Base-by-base conservation (phyloP, 2,888 invertebrate species). In the Troglohyphantes excavatus region DNA sequence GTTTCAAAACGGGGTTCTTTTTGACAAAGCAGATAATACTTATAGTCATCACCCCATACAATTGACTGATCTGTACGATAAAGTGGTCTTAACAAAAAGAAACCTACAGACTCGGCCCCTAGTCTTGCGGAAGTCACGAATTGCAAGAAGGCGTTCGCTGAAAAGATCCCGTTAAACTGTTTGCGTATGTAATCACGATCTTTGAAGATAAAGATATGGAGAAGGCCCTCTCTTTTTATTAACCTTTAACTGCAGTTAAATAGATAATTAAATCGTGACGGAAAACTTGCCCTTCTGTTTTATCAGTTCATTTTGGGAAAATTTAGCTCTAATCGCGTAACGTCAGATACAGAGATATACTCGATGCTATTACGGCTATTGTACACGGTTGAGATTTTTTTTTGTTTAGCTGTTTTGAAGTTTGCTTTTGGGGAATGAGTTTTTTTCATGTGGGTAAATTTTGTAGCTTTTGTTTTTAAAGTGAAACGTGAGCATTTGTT, bases 191-290 rank as follows among this genome's bases (percentile, higher is more conserved):
- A 72, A 79, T 87, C n/a, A n/a, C n/a, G n/a, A n/a, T n/a, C n/a
- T n/a, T 68, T 87, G 78, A 87, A 87, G 86, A 61, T 79, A 61
- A 78, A 87, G 70, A 46, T 78, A 86, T 65, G 67, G 29, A 67
- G 29, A 27, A n/a, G 70, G 21, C 43, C 61, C 23, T 70, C 61
- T 84, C 68, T 72, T 27, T 79, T 61, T 79, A 78, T 87, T 79
- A 72, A 79, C 70, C 86, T 67, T 43, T 21, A 26, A 43, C 79
- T 72, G 79, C 86, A 72, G 61, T 87, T 87, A 87, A 87, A 87
- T 72, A 87, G 79, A 78, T 87, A 87, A 87, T 87, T 79, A 23
- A 46, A 76, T 85, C 79, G 79, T 87, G 79, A 76, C 84, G 29
- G 9, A 75, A 65, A 83, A 83, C 83, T 39, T 83, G 83, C 63